Evolutionary conservation across 2,113 vertebrate species (phyloP).

Genomic region (Mola mola): DNA sequence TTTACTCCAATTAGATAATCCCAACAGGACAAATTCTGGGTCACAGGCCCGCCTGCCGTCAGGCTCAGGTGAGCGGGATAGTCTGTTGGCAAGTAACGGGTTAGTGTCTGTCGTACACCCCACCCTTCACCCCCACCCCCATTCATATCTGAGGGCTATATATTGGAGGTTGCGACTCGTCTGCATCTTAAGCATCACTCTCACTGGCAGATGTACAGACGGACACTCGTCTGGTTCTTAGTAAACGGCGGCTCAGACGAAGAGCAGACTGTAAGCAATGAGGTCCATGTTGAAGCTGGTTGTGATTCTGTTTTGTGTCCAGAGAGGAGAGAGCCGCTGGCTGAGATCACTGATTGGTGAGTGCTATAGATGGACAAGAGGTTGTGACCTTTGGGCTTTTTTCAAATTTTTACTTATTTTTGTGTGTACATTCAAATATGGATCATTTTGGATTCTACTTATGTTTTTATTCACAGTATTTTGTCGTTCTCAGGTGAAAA

Average conservation of each 20-base stretch:
- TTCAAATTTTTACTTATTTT: neutral
- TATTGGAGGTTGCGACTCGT: conserved; percentile 75
- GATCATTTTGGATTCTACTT: neutral
- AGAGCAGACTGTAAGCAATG: conserved; percentile 62
- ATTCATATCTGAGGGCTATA: conserved; percentile 74
- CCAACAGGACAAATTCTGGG: conserved; percentile 68
- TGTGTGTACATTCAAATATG: neutral
- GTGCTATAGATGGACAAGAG: conserved; percentile 18
- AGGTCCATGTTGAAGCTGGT: conserved; percentile 66
- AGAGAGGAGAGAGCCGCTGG: conserved; percentile 63
- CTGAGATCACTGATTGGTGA: conserved; percentile 71
- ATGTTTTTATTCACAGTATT: neutral
- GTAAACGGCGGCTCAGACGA: conserved; percentile 24
- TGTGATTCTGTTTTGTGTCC: conserved; percentile 72
- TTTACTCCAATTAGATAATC: conserved; percentile 74
- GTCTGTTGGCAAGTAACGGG: conserved; percentile 67
- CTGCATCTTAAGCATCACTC: conserved; percentile 73
- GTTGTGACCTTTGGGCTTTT: conserved; percentile 44
- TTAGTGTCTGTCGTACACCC: conserved; percentile 63
- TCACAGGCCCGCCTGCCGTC: conserved; percentile 61
- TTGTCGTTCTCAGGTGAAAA: conserved; percentile 48
- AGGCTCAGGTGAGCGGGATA: conserved; percentile 66
- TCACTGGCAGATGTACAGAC: conserved; percentile 22
- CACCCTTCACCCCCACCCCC: conserved; percentile 47
- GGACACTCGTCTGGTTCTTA: conserved; percentile 24